Percentiles rank a stretch among this genome's conserved stretches.
Evolutionary conservation across 2,888 invertebrate genomes (phyloP).

Genomic region (Coenonympha arcania): DNA sequence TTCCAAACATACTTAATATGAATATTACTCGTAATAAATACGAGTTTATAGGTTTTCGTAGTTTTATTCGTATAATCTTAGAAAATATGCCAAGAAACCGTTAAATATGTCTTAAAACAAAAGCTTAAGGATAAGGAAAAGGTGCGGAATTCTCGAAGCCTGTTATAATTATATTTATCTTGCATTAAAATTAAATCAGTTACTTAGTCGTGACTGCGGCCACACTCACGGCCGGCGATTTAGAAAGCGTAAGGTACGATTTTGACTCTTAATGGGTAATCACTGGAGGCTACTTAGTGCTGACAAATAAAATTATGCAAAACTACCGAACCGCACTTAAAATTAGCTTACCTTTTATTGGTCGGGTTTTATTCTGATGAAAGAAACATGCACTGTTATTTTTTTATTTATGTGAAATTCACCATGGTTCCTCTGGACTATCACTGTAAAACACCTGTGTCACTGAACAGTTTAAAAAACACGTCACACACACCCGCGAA

Average conservation of each 20-base stretch:
- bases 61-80: no score
- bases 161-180: slow-evolving; percentile 42
- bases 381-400: slow-evolving; percentile 51
- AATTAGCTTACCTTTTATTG: slow-evolving; percentile 53
- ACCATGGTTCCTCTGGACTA: slow-evolving; percentile 68
- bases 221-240: slow-evolving; percentile 68
- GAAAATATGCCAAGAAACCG: no score
- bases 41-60: no score
- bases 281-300: slow-evolving; percentile 40
- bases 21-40: no score
- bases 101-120: neutral
- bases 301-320: slow-evolving; percentile 34
- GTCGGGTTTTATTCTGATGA: slow-evolving; percentile 39
- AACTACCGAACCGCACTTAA: slow-evolving; percentile 28
- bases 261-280: slow-evolving; percentile 52
- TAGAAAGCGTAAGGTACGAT: slow-evolving; percentile 64
- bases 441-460: slow-evolving; percentile 58
- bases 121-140: slow-evolving; percentile 16
- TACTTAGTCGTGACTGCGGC: slow-evolving; percentile 52
- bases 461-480: slow-evolving; percentile 57
- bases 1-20: no score
- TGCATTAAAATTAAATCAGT: slow-evolving; percentile 44
- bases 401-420: slow-evolving; percentile 60
- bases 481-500: slow-evolving; percentile 61
- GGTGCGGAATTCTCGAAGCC: slow-evolving; percentile 21